These are phyloP conservation scores for Channa striata DNA, from an alignment of 2,797 vertebrate genomes.

Conservation along the genomic window DNA sequence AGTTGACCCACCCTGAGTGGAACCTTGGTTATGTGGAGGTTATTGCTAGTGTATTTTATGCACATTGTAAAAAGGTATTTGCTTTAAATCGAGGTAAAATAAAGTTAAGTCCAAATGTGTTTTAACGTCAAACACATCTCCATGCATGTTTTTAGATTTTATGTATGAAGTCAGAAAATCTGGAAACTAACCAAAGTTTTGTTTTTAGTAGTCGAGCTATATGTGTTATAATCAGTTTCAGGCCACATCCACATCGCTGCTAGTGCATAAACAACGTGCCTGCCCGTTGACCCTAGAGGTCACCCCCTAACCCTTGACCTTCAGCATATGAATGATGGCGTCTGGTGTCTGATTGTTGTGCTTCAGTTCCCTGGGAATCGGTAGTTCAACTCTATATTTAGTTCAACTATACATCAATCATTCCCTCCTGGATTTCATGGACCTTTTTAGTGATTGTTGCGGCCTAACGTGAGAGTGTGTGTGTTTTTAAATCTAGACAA, in stretches of 20 bases:
- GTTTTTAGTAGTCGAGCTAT: not conserved
- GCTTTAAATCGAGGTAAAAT: not conserved
- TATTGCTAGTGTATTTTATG: not conserved
- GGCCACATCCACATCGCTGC: conserved; percentile 19
- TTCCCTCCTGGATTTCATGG: too few species aligned
- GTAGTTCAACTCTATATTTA: conserved; percentile 1
- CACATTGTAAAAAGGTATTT: not conserved
- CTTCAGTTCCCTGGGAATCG: conserved; percentile 39
- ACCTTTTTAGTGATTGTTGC: not conserved
- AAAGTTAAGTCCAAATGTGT: not conserved
- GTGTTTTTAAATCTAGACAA: conserved; percentile 21
- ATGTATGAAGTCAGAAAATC: not conserved
- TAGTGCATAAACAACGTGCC: conserved; percentile 9
- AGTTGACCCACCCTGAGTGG: conserved; percentile 26
- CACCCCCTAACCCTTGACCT: conserved; percentile 58
- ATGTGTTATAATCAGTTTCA: conserved; percentile 23
- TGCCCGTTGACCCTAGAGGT: conserved; percentile 58
- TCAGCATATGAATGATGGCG: conserved; percentile 54
- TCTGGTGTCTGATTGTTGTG: conserved; percentile 61
- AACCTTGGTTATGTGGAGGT: not conserved
- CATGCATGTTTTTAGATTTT: too few species aligned
- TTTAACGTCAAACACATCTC: not conserved
- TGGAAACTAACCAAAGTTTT: too few species aligned
- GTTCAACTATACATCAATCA: conserved; percentile 23
- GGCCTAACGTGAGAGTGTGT: conserved; percentile 2